Base-by-base conservation (phyloP, 92 coral and sea anemone species). In the Diadumene lineata region DNA sequence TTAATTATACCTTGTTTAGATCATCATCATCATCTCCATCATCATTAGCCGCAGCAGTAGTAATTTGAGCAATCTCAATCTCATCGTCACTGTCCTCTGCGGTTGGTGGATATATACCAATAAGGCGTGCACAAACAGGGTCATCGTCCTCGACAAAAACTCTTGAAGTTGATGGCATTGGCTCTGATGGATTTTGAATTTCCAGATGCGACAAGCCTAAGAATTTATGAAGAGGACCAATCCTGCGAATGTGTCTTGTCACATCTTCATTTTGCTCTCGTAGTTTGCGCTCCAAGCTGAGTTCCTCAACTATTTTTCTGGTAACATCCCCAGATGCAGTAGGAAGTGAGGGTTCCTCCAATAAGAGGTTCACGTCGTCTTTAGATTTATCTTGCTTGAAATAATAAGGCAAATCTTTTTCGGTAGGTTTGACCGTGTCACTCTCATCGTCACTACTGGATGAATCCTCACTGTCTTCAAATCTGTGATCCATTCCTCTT, bases 71-170 rank as follows among this genome's bases (percentile, higher is more conserved):
- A 62, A 13, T 43, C 28, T 26, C 65, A 7, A n/a, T n/a, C n/a
- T 60, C 65, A 22, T 77, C 30, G 11, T 24, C 72, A n/a, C 46
- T 78, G 65, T 50, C 62, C 53, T 68, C 81, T 16, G 44, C 73
- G 2, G 6, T 29, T 13, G 9, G 51, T 9, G 17, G 9, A 17
- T 9, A 44, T 9, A 9, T 44, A 44, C 10, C 51, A 8, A 17
- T 17, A 44, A 17, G 51, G 17, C 9, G 10, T 44, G 51, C 17
- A 8, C 51, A 8, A 8, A 9, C 51, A 8, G 51, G 51, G 9
- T 44, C 51, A 44, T 8, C 51, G 17, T 44, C 17, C 17, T 44
- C 51, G 9, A 8, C 17, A 44, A 17, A 44, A n/a, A n/a, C n/a
- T n/a, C n/a, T n/a, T n/a, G n/a, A n/a, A n/a, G n/a, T n/a, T n/a